Conservation (phyloP, 1,140 invertebrate species). For the Penaeus indicus region DNA sequence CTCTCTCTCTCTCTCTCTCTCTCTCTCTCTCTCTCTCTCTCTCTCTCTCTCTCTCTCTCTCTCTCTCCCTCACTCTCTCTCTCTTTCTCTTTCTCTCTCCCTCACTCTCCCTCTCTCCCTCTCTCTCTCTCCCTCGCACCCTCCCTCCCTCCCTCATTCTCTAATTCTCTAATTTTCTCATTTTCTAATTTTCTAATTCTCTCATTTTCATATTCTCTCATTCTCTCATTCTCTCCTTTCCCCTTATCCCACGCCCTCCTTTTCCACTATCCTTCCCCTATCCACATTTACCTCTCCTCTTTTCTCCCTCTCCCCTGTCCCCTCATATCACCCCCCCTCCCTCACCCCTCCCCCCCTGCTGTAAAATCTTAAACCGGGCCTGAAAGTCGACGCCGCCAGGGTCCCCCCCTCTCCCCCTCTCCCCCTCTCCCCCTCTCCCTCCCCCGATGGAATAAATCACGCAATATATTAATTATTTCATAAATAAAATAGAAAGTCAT, state of each 20-base stretch:
- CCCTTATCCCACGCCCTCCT: constrained; percentile 9
- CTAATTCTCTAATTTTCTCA: background rate
- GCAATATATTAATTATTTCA: constrained; percentile 47
- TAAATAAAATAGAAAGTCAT: constrained; percentile 40
- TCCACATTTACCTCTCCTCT: background rate
- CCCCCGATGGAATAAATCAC: constrained; percentile 41
- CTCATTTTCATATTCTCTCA: background rate
- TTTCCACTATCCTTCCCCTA: background rate
- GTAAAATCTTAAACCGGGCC: background rate
- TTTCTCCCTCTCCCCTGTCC: background rate
- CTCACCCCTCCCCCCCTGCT: background rate
- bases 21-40: too few species aligned
- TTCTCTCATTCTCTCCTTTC: constrained; percentile 34
- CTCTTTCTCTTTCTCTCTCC: background rate
- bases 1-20: too few species aligned
- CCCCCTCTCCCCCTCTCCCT: background rate
- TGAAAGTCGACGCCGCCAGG: background rate
- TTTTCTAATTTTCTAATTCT: background rate
- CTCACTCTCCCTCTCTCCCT: background rate
- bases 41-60: too few species aligned
- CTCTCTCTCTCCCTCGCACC: background rate
- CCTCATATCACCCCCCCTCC: background rate
- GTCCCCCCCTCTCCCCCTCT: background rate
- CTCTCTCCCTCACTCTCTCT: background rate
- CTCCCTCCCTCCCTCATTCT: too few species aligned